Evolutionary conservation across 2,797 vertebrate species (phyloP), one percentile per base, ranked within the genome.

Genomic region (Thunnus albacares): DNA sequence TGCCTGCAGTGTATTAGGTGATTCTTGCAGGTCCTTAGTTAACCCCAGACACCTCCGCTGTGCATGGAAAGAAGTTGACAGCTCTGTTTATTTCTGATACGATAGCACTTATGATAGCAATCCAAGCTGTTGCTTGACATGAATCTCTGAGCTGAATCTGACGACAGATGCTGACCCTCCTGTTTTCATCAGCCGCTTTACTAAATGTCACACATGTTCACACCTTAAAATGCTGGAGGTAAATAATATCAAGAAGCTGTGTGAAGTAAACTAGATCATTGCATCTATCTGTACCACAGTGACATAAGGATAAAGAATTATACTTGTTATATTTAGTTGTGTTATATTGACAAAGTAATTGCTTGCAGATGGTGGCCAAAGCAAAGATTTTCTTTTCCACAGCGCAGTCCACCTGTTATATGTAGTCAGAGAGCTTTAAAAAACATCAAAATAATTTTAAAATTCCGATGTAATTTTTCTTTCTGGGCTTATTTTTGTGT

Each of bases 61-160:
- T 94, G 91, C 91, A 94, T 93, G 83, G 86, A 87, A 91, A 88
- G 75, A 82, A 92, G 86, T 86, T 93, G 93, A 94, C 92, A 93
- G 90, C 88, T 90, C 82, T 87, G 77, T 93, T 93, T 92, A 91
- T 92, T 92, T 90, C 87, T 93, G 82, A 91, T 91, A 91, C 80
- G 80, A 82, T 68, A 63, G 81, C 86, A 82, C 83, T 81, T 79
- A 78, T 78, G 85, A 91, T 92, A 87, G 85, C 85, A 85, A 83
- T 88, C 86, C 71, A 52, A 85, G 87, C 83, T 92, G 86, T 75
- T 78, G 86, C 89, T 90, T 86, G 91, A 93, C 89, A 85, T 80
- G 78, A 90, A 92, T 86, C 82, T 91, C 86, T 80, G 87, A 83
- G 89, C 87, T 74, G 66, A 83, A 88, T 90, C 92, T 74, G 81